A percentile compares a stretch with the other conserved stretches of the same genome.
Conservation (phyloP, 1,140 invertebrate genomes). For the Drosophila sproati region DNA sequence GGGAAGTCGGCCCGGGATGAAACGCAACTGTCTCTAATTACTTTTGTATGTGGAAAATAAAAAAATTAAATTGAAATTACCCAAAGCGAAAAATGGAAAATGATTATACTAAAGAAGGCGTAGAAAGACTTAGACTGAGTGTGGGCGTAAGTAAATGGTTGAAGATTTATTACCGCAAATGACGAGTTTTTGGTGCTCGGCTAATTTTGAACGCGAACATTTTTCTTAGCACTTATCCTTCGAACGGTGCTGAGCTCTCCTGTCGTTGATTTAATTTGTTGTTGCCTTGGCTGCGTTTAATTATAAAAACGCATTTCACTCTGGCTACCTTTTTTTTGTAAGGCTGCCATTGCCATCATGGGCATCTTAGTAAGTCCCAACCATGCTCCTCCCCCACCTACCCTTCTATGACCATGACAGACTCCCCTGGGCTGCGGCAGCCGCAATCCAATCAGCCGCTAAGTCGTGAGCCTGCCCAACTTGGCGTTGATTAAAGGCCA, state of each 20-base stretch:
- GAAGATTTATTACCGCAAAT: slow-evolving; percentile 70
- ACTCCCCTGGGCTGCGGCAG: slow-evolving; percentile 1
- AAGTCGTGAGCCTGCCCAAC: slow-evolving; percentile 50
- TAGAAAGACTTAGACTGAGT: neutral
- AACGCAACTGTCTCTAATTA: slow-evolving; percentile 60
- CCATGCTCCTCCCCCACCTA: neutral
- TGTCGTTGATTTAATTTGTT: slow-evolving; percentile 59
- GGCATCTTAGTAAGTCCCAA: slow-evolving; percentile 1
- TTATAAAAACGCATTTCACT: slow-evolving; percentile 53
- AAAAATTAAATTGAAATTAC: slow-evolving; percentile 71
- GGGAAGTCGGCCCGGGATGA: slow-evolving; percentile 39
- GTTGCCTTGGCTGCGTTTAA: slow-evolving; percentile 64
- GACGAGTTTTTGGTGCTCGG: slow-evolving; percentile 49
- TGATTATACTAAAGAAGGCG: neutral
- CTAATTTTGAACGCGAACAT: slow-evolving; percentile 56
- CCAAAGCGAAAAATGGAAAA: slow-evolving; percentile 35
- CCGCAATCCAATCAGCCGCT: slow-evolving; percentile 73
- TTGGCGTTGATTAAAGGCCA: slow-evolving; percentile 66
- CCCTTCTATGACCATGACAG: neutral
- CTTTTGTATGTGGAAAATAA: slow-evolving; percentile 44
- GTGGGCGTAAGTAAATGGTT: slow-evolving; percentile 8
- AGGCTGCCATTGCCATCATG: slow-evolving; percentile 2
- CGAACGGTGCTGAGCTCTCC: slow-evolving; percentile 18
- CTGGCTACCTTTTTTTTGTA: slow-evolving; percentile 21
- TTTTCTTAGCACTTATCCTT: slow-evolving; percentile 16